Evolutionary conservation across 2,797 vertebrate species (phyloP).

Genomic region (Lutjanus argentimaculatus): DNA sequence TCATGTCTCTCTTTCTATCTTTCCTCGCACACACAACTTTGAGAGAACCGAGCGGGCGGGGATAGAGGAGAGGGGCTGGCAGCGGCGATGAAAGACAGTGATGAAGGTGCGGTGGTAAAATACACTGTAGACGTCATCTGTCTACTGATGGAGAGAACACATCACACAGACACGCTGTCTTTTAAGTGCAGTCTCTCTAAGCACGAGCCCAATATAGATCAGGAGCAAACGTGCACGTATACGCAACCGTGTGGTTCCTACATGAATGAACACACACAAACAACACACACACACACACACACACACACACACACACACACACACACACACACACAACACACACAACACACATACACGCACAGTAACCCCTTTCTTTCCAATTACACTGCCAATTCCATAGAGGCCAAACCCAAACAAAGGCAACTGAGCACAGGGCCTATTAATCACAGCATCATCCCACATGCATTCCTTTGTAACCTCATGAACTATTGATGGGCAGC

Average conservation of each 20-base stretch:
- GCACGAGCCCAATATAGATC: slow-evolving; percentile 50
- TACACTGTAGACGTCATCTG: slow-evolving; percentile 67
- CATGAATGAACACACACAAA: slow-evolving; percentile 30
- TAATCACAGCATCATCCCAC: slow-evolving; percentile 47
- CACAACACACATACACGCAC: slow-evolving; percentile 29
- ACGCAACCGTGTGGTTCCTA: slow-evolving; percentile 31
- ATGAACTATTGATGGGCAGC: slow-evolving; percentile 49
- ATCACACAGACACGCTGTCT: slow-evolving; percentile 64
- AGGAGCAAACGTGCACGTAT: slow-evolving; percentile 31
- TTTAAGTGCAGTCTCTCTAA: slow-evolving; percentile 71
- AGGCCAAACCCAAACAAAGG: slow-evolving; percentile 42
- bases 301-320: too few species aligned
- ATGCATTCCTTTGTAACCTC: slow-evolving; percentile 38
- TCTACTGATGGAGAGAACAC: slow-evolving; percentile 67
- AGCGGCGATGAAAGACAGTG: slow-evolving; percentile 73
- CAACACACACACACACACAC: too few species aligned
- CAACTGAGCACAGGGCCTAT: slow-evolving; percentile 26
- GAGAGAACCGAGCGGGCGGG: slow-evolving; percentile 62
- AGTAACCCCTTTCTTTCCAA: slow-evolving; percentile 26
- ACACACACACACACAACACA: too few species aligned
- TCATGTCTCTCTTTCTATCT: slow-evolving; percentile 65
- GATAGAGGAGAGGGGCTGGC: slow-evolving; percentile 51
- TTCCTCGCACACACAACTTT: slow-evolving; percentile 49
- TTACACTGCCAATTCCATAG: slow-evolving; percentile 32
- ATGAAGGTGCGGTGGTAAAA: slow-evolving; percentile 74